Conservation (phyloP, 2,113 vertebrate genomes). For the Paramormyrops kingsleyae region DNA sequence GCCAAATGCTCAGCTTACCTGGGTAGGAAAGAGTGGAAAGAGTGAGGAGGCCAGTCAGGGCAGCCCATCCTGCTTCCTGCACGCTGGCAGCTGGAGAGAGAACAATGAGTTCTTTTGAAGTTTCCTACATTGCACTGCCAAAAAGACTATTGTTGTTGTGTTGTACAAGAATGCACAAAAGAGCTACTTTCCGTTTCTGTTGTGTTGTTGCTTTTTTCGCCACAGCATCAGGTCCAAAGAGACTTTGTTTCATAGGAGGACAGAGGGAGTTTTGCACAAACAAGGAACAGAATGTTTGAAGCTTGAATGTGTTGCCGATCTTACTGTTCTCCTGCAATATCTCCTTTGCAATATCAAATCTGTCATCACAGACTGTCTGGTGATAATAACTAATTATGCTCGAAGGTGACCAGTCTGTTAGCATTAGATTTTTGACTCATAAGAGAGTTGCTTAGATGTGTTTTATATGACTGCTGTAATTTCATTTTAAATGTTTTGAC, state of each 20-base stretch:
- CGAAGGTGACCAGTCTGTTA: not conserved
- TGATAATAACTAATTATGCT: not conserved
- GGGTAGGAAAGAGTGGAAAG: not conserved
- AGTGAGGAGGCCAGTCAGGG: not conserved
- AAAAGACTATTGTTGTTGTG: conserved; percentile 19
- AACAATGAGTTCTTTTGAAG: not conserved
- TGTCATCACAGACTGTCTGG: not conserved
- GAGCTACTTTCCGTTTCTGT: not conserved
- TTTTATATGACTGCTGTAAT: conserved; percentile 1
- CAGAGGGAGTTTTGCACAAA: not conserved
- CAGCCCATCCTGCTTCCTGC: not conserved
- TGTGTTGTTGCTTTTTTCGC: not conserved
- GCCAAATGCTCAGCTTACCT: not conserved
- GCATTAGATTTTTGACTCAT: not conserved
- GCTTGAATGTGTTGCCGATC: conserved; percentile 13
- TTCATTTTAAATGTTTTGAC: conserved; percentile 11
- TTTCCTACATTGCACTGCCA: conserved; percentile 25
- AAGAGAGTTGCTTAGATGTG: conserved; percentile 1
- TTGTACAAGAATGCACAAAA: conserved; percentile 23
- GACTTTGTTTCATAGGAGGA: not conserved
- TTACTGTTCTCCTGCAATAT: conserved; percentile 2
- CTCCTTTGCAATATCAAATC: not conserved
- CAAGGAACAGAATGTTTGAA: not conserved
- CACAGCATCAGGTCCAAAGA: conserved; percentile 2
- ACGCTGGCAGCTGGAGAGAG: not conserved